Base-by-base conservation (phyloP, 2,113 vertebrate genomes). In the Cephalopholis sonnerati region DNA sequence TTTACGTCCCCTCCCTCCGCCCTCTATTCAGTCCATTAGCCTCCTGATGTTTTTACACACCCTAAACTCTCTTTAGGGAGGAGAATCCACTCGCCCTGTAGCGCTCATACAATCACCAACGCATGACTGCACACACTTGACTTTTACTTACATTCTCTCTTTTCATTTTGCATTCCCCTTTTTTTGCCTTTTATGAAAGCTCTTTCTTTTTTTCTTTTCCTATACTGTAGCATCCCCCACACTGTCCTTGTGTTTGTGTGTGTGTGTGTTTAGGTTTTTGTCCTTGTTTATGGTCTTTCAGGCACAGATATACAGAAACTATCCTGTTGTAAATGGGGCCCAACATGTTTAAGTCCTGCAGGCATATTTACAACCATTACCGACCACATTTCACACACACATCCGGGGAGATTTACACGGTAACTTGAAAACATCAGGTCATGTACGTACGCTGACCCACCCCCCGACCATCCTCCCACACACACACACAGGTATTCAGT, bases 301-400 rank as follows among this genome's bases (percentile, higher is more conserved):
- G 17, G 25, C 17, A 10, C 11, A 11, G 24, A 58, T 16, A 76
- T 29, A 82, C 50, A 68, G 54, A 83, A 46, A 61, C 44, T 12
- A 10, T 79, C 73, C 55, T 16, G 74, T 85, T 77, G 77, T 59
- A 83, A 80, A 64, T 20, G 55, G 55, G 77, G 54, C 72, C 74
- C 29, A 66, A 46, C 69, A 22, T 93, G 92, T 95, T 94, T 94
- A 94, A 80, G 74, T 70, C 59, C 61, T 24, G 57, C 65, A 83
- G 81, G 91, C 87, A 91, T 92, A 92, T 93, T 94, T 94, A 92
- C 87, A 90, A 39, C 86, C 83, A 82, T 92, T 76, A 84, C 79
- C 48, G 64, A 82, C 82, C 25, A 2, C 75, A 71, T 90, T 89
- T 91, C 73, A 90, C 84, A 85, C 82, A 64, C 70, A 80, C 46